phyloP scores from a whole-genome alignment of 2,113 vertebrate species.

The Perca schrenkii region DNA sequence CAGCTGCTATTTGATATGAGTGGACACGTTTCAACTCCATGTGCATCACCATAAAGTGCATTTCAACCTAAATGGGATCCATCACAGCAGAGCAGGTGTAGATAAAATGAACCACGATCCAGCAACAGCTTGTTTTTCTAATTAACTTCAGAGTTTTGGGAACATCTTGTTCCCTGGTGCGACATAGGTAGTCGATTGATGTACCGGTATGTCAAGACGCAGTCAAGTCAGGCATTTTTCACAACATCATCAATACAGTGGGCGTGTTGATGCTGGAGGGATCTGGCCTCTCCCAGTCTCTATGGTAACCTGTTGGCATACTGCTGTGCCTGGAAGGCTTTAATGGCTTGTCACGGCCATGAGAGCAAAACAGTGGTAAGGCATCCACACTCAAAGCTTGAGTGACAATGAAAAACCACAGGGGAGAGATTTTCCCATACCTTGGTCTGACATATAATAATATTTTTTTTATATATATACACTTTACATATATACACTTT shows the following conservation, averaged over 20 bases:
- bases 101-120: not conserved
- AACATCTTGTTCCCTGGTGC: slow-evolving; percentile 34
- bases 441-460: not conserved
- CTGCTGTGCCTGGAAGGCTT: slow-evolving; percentile 59
- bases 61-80: not conserved
- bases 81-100: not conserved
- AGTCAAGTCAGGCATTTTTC: slow-evolving; percentile 26
- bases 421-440: not conserved
- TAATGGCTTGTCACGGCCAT: slow-evolving; percentile 68
- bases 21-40: not conserved
- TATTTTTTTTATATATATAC: too few species aligned
- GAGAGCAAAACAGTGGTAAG: slow-evolving; percentile 50
- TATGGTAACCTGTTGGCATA: slow-evolving; percentile 81
- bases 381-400: slow-evolving; percentile 37
- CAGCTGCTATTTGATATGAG: slow-evolving; percentile 25
- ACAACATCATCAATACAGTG: slow-evolving; percentile 35
- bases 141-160: slow-evolving; percentile 28
- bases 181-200: not conserved
- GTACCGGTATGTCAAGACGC: not conserved
- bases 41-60: not conserved
- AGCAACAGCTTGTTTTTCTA: slow-evolving; percentile 9
- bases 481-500: too few species aligned
- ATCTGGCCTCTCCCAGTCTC: slow-evolving; percentile 73
- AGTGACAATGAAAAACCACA: slow-evolving; percentile 35
- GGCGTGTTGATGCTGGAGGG: slow-evolving; percentile 11